Percentiles rank a stretch among this genome's conserved stretches.
These are phyloP conservation scores for Mystacornis crossleyi DNA, from an alignment of 2,113 vertebrate genomes.

Conservation along the genomic window DNA sequence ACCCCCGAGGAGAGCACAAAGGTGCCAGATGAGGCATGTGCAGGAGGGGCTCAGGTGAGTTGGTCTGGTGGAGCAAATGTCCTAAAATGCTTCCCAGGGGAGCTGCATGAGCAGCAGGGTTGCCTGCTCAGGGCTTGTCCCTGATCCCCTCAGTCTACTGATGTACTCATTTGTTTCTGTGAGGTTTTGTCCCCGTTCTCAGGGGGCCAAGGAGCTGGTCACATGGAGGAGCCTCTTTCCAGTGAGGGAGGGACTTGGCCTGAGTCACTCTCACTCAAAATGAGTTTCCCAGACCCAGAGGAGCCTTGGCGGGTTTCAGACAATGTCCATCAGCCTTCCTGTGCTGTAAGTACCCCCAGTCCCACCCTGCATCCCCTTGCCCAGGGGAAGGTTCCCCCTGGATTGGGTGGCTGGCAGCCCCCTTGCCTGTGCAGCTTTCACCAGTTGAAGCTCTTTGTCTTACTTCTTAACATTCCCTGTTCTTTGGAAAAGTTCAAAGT, in stretches of 20 bases:
- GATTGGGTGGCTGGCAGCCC: background rate
- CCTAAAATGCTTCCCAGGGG: background rate
- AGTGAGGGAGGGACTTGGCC: background rate
- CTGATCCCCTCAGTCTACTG: background rate
- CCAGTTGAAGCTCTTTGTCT: background rate
- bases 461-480: background rate
- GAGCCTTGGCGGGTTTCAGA: background rate
- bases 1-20: fast-evolving
- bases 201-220: background rate
- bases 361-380: background rate
- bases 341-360: background rate
- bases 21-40: too few relatives aligned
- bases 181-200: background rate
- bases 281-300: background rate
- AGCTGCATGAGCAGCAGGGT: background rate
- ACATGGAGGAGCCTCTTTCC: background rate
- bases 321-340: fast-evolving
- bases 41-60: background rate
- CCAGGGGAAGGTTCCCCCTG: background rate
- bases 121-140: background rate
- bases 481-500: conserved; percentile 27
- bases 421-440: fast-evolving
- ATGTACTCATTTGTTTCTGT: background rate
- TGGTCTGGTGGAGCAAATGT: background rate
- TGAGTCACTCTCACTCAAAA: background rate